Base-by-base conservation (phyloP, 2,888 invertebrate species). In the Agonopterix alstromeriana region DNA sequence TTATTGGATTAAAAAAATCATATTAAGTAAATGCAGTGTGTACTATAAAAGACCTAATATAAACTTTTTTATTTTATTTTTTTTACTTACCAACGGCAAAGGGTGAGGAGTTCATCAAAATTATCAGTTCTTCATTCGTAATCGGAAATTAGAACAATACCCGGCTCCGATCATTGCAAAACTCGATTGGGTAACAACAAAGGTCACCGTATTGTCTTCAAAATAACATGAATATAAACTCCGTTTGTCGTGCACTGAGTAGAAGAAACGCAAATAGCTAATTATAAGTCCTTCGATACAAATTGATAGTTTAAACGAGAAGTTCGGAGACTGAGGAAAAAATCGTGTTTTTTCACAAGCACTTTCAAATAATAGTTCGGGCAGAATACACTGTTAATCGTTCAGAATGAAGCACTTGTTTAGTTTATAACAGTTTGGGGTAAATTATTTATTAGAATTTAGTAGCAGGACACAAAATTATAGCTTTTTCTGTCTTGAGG, bases 401-500 rank as follows among this genome's bases (percentile, higher is more conserved):
- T 47, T 49, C 54, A 55, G 47, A 47, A 52, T 43, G 27, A n/a
- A 38, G 40, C 50, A 45, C 42, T 50, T 52, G 49, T 53, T 46
- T 45, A 45, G 44, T 53, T 55, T 55, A 48, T 52, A 52, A 48
- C 43, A 45, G 51, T 55, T 49, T 51, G 53, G 49, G 50, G 56
- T 52, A 55, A 56, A 56, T 56, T 46, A 58, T 60, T 52, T 53
- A 64, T 55, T 57, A 59, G 55, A 67, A 63, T 61, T 54, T 65
- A 60, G 67, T 67, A 64, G 62, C 60, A 66, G 65, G 62, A 65
- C 67, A 71, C 68, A 61, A 66, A 73, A 65, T 64, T 62, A 63
- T 67, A 61, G 38, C 56, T 52, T 12, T 42, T 42, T 42, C 58
- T 67, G 70, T 70, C 68, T 67, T 73, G 48, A 27, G 41, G 44